These are phyloP conservation scores for Oligia latruncula DNA, from an alignment of 2,888 invertebrate genomes.

Conservation along the genomic window DNA sequence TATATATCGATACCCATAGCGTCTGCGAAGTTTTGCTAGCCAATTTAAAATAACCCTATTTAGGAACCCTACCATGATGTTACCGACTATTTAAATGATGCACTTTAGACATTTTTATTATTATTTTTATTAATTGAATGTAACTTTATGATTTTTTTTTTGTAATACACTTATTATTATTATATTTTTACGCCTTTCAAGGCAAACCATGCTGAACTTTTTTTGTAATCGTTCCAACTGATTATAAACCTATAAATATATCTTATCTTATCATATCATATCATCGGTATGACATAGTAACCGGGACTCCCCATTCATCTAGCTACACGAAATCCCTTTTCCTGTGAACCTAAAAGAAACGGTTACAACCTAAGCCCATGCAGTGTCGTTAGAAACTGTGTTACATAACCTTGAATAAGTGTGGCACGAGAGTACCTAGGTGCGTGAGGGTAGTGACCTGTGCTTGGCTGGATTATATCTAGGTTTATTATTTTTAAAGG, in stretches of 20 bases:
- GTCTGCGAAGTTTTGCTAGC: background rate
- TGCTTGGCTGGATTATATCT: background rate
- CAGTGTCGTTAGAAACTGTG: background rate
- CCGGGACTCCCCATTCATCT: background rate
- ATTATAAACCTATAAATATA: no score
- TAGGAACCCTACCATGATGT: background rate
- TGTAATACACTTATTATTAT: no score
- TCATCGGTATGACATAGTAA: background rate
- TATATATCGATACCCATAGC: background rate
- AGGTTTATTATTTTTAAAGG: slow-evolving; percentile 16
- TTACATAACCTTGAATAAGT: slow-evolving; percentile 11
- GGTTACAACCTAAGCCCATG: slow-evolving; percentile 9
- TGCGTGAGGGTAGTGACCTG: slow-evolving; percentile 37
- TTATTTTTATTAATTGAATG: no score
- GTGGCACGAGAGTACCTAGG: background rate
- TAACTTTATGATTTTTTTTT: no score
- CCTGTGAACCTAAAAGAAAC: no score
- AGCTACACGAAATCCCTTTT: slow-evolving; percentile 11
- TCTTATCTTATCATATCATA: no score
- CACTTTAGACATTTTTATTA: no score
- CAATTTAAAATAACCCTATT: background rate
- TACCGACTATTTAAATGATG: no score
- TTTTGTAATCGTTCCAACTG: no score
- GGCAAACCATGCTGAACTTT: no score
- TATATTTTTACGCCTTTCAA: no score